Evolutionary conservation across 2,113 vertebrate species (phyloP), one percentile per base, ranked within the genome.

Genomic region (Xenus cinereus): DNA sequence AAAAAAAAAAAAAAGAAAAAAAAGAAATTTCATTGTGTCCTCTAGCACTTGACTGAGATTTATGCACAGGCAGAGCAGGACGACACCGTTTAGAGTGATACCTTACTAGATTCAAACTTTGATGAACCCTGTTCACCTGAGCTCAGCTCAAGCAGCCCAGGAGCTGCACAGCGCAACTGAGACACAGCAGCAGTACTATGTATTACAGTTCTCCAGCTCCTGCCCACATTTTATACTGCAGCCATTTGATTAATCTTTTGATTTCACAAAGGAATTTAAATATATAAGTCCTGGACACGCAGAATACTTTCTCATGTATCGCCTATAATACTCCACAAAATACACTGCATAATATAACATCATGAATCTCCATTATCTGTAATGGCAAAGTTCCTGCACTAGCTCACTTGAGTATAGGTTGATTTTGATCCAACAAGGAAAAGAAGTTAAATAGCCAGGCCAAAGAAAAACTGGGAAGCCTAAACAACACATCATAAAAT

Each of bases 401-500:
- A 91, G 69, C 33, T 80, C 69, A 53, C 28, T 60, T 53, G 22
- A 80, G 26, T 48, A 35, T 5, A 57, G 1, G 3, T n/a, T 82
- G 89, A 75, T 76, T 91, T 76, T 63, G 48, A 93, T 87, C 39
- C 88, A 80, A 45, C 10, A 45, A 89, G 16, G 43, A 84, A 73
- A 90, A 89, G n/a, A 73, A 79, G 68, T 73, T 64, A 91, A 96
- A 62, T 35, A 94, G 66, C 60, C 13, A 68, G 43, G 50, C 57
- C 81, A 78, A 63, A 97, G 76, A 26, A 95, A 98, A 90, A 88
- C 56, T 45, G 56, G 57, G 39, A 96, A 92, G 57, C 59, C 79
- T 71, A 90, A 95, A 92, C 43, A 93, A 89, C 96, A 94, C 53
- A 89, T 43, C 63, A 85, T 92, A 96, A 95, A 92, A 94, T 51